Conservation (phyloP, 2,797 vertebrate genomes). For the Enteromius viviparus region DNA sequence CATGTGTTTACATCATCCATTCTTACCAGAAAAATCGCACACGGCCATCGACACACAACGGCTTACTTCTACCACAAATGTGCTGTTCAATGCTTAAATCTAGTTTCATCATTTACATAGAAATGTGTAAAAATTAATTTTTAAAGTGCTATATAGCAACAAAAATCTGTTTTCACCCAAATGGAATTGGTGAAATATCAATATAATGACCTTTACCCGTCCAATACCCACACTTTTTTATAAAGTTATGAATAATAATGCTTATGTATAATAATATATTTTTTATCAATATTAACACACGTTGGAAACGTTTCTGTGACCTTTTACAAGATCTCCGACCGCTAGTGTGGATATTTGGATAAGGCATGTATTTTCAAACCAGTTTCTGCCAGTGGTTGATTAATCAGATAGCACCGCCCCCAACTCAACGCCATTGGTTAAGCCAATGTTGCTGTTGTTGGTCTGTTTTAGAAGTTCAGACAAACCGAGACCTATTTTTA, state of each 20-base stretch:
- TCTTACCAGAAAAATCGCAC: constrained; percentile 65
- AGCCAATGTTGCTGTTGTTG: not conserved
- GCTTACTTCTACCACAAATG: constrained; percentile 7
- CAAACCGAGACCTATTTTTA: constrained; percentile 9
- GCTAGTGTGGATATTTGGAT: not conserved
- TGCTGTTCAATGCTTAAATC: not conserved
- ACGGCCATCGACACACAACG: constrained; percentile 1
- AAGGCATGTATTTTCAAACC: not conserved
- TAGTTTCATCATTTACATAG: not conserved
- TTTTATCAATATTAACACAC: not conserved
- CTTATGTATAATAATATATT: too few species aligned
- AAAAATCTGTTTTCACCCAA: too few species aligned
- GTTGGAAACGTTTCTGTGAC: not conserved
- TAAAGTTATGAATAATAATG: too few species aligned
- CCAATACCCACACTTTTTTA: too few species aligned
- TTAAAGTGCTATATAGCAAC: too few species aligned
- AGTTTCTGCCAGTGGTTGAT: not conserved
- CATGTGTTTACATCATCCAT: constrained; percentile 79
- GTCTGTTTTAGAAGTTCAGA: not conserved
- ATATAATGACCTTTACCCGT: not conserved
- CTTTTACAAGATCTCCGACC: not conserved
- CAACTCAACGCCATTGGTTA: not conserved
- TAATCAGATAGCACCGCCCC: not conserved
- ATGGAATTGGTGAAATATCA: not conserved
- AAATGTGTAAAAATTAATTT: not conserved